phyloP scores from a whole-genome alignment of 2,113 vertebrate genomes.

The Zosterops pallidus region DNA sequence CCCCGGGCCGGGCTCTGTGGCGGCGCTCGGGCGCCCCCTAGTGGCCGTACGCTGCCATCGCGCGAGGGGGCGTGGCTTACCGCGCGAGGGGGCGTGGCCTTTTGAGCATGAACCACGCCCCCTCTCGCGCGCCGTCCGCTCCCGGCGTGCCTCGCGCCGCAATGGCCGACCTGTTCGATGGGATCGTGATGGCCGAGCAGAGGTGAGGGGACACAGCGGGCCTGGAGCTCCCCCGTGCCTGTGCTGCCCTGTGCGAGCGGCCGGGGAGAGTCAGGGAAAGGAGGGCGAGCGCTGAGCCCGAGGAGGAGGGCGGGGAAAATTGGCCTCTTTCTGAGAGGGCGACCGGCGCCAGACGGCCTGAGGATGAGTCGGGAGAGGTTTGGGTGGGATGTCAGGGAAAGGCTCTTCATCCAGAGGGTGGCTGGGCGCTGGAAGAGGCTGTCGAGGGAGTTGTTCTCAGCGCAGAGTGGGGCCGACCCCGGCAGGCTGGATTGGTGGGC shows the following conservation, averaged over 20 bases:
- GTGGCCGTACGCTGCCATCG: rapidly evolving
- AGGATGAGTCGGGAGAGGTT: background rate
- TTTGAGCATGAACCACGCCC: rapidly evolving
- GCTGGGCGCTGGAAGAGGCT: background rate
- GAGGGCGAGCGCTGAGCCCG: background rate
- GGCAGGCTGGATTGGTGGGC: background rate
- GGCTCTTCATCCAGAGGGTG: background rate
- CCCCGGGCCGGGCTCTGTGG: background rate
- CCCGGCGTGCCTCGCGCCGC: background rate
- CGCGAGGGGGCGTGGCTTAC: rapidly evolving
- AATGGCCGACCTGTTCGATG: background rate
- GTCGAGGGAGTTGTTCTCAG: background rate
- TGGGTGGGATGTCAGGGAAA: background rate
- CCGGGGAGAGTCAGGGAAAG: background rate
- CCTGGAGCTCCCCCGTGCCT: background rate
- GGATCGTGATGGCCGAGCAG: background rate
- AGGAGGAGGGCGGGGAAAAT: background rate
- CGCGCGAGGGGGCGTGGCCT: rapidly evolving
- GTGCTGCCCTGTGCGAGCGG: too few species aligned
- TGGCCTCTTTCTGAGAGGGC: background rate
- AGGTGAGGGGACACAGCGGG: background rate
- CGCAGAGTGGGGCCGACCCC: background rate
- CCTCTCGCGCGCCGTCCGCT: background rate
- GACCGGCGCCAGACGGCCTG: background rate
- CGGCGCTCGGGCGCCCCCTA: background rate